phyloP scores from a whole-genome alignment of 2,113 vertebrate species.

The Sinocyclocheilus grahami region DNA sequence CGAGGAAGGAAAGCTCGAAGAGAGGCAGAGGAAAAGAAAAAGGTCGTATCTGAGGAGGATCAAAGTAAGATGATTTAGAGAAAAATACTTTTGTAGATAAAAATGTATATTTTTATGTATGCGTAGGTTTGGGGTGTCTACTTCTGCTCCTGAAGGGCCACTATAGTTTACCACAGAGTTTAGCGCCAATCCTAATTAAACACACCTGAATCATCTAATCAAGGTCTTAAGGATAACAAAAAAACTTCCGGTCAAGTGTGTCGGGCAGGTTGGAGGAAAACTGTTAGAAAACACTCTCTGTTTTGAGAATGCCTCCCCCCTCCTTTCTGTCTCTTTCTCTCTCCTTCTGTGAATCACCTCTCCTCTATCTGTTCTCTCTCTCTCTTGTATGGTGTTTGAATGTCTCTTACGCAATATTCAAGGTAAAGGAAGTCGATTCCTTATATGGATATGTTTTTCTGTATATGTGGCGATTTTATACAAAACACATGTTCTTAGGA shows the following conservation, averaged over 20 bases:
- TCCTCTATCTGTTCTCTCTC: too few relatives aligned
- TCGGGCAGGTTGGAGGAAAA: neutral
- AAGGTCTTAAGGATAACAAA: neutral
- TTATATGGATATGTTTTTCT: too few relatives aligned
- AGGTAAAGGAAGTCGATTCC: too few relatives aligned
- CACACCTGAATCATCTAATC: neutral
- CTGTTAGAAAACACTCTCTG: too few relatives aligned
- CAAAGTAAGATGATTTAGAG: constrained; percentile 54
- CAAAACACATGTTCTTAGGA: too few relatives aligned
- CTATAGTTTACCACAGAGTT: neutral
- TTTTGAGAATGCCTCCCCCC: too few relatives aligned
- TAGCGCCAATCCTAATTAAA: neutral
- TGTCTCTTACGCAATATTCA: too few relatives aligned
- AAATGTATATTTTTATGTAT: neutral
- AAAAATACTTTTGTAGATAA: neutral
- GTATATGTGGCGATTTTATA: too few relatives aligned
- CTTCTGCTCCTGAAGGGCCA: neutral
- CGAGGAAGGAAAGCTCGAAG: constrained; percentile 57
- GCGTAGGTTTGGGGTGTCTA: neutral
- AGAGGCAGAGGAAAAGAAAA: constrained; percentile 58
- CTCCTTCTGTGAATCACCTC: too few relatives aligned
- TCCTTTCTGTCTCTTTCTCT: too few relatives aligned
- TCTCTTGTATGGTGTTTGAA: too few relatives aligned
- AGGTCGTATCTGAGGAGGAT: constrained; percentile 33
- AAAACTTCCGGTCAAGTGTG: neutral